Evolutionary conservation across 2,797 vertebrate species (phyloP).

Genomic region (Lithobates sylvaticus): DNA sequence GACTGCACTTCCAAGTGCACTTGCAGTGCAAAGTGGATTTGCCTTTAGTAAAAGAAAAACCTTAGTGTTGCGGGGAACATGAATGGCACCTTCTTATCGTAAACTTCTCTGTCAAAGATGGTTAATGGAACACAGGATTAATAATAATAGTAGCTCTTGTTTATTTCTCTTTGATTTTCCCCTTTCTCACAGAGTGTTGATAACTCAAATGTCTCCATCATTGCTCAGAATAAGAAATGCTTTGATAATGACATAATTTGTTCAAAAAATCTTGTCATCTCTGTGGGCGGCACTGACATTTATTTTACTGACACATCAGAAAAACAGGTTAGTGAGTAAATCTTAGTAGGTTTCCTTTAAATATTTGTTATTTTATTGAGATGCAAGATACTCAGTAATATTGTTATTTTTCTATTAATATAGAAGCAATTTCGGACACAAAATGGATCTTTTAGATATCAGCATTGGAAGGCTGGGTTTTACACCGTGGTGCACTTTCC

Average conservation of each 20-base stretch:
- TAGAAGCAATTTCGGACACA: conserved; percentile 69
- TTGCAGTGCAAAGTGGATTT: too few relatives aligned
- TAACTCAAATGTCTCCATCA: conserved; percentile 89
- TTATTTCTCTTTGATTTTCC: background rate
- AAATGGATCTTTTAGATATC: conserved; percentile 83
- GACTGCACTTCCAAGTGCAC: too few relatives aligned
- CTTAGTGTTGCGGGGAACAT: too few relatives aligned
- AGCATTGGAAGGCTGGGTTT: conserved; percentile 92
- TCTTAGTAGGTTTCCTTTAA: conserved; percentile 4
- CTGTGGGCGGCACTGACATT: conserved; percentile 91
- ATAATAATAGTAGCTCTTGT: background rate
- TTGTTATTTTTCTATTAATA: background rate
- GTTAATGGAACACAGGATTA: too few relatives aligned
- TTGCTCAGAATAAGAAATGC: conserved; percentile 96
- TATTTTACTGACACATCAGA: conserved; percentile 91
- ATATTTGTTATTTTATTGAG: background rate
- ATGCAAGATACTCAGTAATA: background rate
- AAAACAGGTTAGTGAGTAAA: conserved; percentile 85
- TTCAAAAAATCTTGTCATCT: conserved; percentile 93
- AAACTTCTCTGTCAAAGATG: too few relatives aligned
- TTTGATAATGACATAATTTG: conserved; percentile 98
- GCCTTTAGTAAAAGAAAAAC: too few relatives aligned
- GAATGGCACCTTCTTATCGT: too few relatives aligned
- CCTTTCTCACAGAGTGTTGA: conserved; percentile 83
- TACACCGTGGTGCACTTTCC: conserved; percentile 92